Base-by-base conservation (phyloP, 2,888 invertebrate species). In the Ophion slaviceki region DNA sequence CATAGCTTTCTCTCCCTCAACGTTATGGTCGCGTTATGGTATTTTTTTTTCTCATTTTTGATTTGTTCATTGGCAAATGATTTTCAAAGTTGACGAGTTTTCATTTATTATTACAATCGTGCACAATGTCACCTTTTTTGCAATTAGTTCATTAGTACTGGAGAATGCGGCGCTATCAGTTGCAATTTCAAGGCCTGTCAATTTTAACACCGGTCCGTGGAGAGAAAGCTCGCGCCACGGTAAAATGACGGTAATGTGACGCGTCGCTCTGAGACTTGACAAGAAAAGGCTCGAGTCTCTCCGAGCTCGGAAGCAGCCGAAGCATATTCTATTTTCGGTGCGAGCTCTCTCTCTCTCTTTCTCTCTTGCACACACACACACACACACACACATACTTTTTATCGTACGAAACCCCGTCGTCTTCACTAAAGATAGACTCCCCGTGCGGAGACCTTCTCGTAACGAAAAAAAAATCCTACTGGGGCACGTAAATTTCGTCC, bases 321-420 rank as follows among this genome's bases (percentile, higher is more conserved):
- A 90, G 89, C 68, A 90, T 88, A 91, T 91, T 92, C 93, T 94
- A 94, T 94, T 94, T 93, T 92, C 86, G 66, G 92, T 91, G 89
- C 90, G 90, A 91, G 90, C 90, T 90, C 91, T 89, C 90, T 90
- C 77, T 76, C 47, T 53, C 17, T 53, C 53, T 53, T 17, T 14
- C 3, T 14, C 14, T 14, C 53, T 53, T 3, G 2, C 4, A 8
- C 62, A 24, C 61, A 36, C 17, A 70, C 28, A 24, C 11, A 36
- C 17, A 70, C 28, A 24, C 17, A 70, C 28, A 24, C 11, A 36
- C 17, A 70, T n/a, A 24, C 87, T 53, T 68, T 77, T 77, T 59
- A 53, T 67, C 20, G 20, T 77, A 82, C 84, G 82, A 79, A 80
- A 80, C 82, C 84, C 32, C 28, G 61, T 32, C 66, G 80, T 86